Base-by-base conservation (phyloP, 2,888 invertebrate genomes). In the Cacoxenus indagator region DNA sequence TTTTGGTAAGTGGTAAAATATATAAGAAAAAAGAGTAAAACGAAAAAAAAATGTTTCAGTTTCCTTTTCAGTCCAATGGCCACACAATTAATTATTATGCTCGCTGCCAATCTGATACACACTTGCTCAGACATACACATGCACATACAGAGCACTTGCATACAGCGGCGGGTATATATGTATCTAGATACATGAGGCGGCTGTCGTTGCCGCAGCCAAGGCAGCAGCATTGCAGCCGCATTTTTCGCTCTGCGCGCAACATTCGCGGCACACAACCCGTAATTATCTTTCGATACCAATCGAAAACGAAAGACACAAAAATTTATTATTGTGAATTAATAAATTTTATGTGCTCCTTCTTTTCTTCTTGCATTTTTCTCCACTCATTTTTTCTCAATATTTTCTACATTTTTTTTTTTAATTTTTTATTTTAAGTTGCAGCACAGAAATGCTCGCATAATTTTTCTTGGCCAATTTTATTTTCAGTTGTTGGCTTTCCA, bases 241-340 rank as follows among this genome's bases (percentile, higher is more conserved):
- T 43, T 57, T 45, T 48, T 48, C 48, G 48, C 17, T 66, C 26
- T 65, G 11, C 54, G n/a, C 24, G 24, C 19, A 22, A 9, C 64
- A 68, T 72, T 73, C 71, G 71, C 73, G 78, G 75, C 69, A 70
- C 75, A 75, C 75, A 87, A 83, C 87, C 84, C 84, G 80, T 86
- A 87, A 87, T 87, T 87, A 87, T 86, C 84, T 83, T 80, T 86
- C 85, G 88, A 86, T 87, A 87, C 84, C 84, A 87, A 87, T 87
- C 87, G 82, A 85, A 80, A 78, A 73, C 83, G 86, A 86, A 84
- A 87, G 88, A 87, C 87, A 87, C 85, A 85, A 84, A 81, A 87
- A 87, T 87, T 86, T 86, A 87, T 87, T 86, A 86, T 86, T 87
- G 82, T 78, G 86, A 84, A 85, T 86, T 86, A 85, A 86, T 86